Conservation (phyloP, 2,797 vertebrate species). For the Protonibea diacanthus region DNA sequence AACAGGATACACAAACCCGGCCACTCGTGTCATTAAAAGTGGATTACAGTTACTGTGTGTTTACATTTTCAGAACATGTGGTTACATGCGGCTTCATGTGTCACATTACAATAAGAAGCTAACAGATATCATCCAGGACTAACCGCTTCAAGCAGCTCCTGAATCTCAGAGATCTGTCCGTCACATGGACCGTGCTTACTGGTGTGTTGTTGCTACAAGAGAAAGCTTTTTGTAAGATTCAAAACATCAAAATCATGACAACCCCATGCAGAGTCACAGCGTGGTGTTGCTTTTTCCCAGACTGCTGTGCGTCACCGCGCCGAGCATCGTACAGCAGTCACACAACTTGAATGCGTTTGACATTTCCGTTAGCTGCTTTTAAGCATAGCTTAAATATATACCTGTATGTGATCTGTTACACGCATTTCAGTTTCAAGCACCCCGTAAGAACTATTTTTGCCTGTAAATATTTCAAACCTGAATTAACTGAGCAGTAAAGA, state of each 20-base stretch:
- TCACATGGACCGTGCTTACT: not conserved
- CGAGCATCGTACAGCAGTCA: constrained; percentile 13
- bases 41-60: not conserved
- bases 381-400: not conserved
- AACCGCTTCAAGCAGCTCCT: not conserved
- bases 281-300: constrained; percentile 20
- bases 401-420: not conserved
- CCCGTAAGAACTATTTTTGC: not conserved
- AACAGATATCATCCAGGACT: constrained; percentile 3
- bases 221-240: constrained; percentile 37
- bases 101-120: not conserved
- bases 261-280: constrained; percentile 49
- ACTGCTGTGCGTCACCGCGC: constrained; percentile 21
- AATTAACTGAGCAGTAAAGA: constrained; percentile 11
- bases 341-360: constrained; percentile 18
- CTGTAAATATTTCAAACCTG: not conserved
- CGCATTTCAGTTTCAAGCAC: not conserved
- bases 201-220: constrained; percentile 1
- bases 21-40: not conserved
- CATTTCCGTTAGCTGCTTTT: not conserved
- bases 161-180: not conserved
- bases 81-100: not conserved
- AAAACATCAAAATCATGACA: constrained; percentile 58
- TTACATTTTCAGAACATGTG: not conserved
- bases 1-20: constrained; percentile 2